Conservation (phyloP, 2,797 vertebrate species). For the Sebastes taczanowskii region DNA sequence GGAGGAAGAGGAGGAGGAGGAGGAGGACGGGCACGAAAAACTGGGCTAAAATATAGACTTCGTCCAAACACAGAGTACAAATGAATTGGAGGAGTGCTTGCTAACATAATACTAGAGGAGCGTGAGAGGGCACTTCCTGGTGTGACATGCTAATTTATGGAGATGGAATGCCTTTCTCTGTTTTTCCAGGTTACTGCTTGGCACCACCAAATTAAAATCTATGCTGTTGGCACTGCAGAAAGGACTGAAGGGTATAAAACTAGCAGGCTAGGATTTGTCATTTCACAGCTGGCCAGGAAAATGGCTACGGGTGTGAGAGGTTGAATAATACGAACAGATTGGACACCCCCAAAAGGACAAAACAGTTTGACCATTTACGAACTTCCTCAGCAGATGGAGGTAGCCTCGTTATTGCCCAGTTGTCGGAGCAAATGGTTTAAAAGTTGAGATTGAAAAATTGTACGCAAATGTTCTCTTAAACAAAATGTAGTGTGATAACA, state of each 20-base stretch:
- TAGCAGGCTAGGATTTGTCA: constrained; percentile 36
- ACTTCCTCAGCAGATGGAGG: not conserved
- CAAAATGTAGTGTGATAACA: not conserved
- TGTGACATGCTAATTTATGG: constrained; percentile 50
- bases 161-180: constrained; percentile 32
- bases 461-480: not conserved
- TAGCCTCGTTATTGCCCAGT: not conserved
- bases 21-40: not conserved
- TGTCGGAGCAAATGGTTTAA: not conserved
- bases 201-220: constrained; percentile 41
- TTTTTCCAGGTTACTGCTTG: constrained; percentile 42
- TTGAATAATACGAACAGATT: constrained; percentile 17
- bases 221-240: constrained; percentile 23
- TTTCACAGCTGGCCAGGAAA: constrained; percentile 38
- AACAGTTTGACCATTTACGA: not conserved
- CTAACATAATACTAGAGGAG: constrained; percentile 20
- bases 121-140: constrained; percentile 15
- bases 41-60: constrained; percentile 28
- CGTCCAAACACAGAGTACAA: not conserved
- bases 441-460: not conserved
- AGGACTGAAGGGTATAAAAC: constrained; percentile 7
- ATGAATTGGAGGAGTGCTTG: constrained; percentile 18
- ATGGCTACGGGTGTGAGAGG: constrained; percentile 5
- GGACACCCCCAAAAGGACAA: constrained; percentile 13
- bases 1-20: not conserved